phyloP scores from a whole-genome alignment of 2,113 vertebrate species.

The Myotis brandtii region DNA sequence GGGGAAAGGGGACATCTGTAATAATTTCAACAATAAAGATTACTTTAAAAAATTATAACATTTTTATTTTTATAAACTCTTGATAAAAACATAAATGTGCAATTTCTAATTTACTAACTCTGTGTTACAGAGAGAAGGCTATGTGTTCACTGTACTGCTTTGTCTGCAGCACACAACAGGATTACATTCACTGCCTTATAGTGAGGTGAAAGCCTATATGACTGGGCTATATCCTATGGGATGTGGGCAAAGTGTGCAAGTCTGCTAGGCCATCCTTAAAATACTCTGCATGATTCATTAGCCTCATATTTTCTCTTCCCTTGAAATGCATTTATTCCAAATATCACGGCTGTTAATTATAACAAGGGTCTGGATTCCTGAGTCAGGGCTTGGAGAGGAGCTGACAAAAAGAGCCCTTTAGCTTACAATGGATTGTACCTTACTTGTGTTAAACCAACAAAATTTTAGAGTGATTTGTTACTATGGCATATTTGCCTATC shows the following conservation, averaged over 20 bases:
- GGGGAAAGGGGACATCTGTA: too few relatives aligned
- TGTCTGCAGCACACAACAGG: not conserved
- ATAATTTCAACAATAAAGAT: not conserved
- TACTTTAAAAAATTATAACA: not conserved
- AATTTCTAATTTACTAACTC: not conserved
- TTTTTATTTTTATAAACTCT: slow-evolving; percentile 18
- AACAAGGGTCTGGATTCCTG: not conserved
- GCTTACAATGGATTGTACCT: not conserved
- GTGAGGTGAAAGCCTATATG: not conserved
- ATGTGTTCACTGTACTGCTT: not conserved
- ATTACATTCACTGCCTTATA: not conserved
- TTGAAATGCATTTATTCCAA: not conserved
- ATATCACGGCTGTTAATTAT: not conserved
- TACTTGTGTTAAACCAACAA: not conserved
- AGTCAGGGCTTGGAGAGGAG: not conserved
- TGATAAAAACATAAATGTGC: not conserved
- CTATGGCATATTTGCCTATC: not conserved
- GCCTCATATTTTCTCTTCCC: not conserved
- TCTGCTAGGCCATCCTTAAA: not conserved
- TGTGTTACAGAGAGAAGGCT: not conserved
- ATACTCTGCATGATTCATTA: not conserved
- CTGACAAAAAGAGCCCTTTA: not conserved
- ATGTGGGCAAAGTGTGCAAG: not conserved
- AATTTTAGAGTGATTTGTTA: not conserved
- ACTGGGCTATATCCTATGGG: not conserved